A percentile compares a stretch with the other conserved stretches of the same genome.
phyloP scores from a whole-genome alignment of 2,888 invertebrate genomes.

The Drosophila algonquin region DNA sequence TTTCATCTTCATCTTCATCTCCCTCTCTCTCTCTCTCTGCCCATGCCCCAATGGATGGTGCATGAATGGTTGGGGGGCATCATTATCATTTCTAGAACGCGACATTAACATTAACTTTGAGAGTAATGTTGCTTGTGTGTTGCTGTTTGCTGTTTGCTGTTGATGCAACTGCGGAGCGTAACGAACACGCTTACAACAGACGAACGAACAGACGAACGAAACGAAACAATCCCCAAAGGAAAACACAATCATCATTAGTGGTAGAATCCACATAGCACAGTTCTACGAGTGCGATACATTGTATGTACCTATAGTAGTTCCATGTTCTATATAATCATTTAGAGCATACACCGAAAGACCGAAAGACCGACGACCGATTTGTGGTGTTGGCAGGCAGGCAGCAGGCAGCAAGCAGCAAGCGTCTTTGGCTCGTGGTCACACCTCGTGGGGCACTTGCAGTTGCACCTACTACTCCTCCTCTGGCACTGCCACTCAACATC shows the following conservation, averaged over 20 bases:
- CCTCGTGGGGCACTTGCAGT: constrained; percentile 38
- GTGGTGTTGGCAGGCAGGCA: background rate
- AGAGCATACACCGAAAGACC: constrained; percentile 45
- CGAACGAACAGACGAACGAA: constrained; percentile 25
- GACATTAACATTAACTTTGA: constrained; percentile 69
- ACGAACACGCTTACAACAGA: constrained; percentile 74
- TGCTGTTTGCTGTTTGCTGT: constrained; percentile 34
- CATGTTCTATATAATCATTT: constrained; percentile 60
- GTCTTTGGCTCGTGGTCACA: constrained; percentile 64
- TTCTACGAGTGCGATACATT: constrained; percentile 8
- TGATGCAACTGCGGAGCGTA: constrained; percentile 78
- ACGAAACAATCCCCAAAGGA: constrained; percentile 35
- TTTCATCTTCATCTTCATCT: background rate
- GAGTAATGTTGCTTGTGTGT: constrained; percentile 35
- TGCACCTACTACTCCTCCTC: constrained; percentile 3
- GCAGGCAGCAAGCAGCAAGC: constrained; percentile 7
- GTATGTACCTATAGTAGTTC: background rate
- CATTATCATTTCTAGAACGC: constrained; percentile 77
- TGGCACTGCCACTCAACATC: constrained; percentile 33
- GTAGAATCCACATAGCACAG: constrained; percentile 34
- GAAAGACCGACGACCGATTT: constrained; percentile 1
- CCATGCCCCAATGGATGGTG: constrained; percentile 1
- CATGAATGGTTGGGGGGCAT: constrained; percentile 18
- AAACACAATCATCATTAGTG: constrained; percentile 73
- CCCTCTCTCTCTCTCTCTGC: constrained; percentile 23